Evolutionary conservation across 2,113 vertebrate species (phyloP).

Genomic region (Gallinago media): DNA sequence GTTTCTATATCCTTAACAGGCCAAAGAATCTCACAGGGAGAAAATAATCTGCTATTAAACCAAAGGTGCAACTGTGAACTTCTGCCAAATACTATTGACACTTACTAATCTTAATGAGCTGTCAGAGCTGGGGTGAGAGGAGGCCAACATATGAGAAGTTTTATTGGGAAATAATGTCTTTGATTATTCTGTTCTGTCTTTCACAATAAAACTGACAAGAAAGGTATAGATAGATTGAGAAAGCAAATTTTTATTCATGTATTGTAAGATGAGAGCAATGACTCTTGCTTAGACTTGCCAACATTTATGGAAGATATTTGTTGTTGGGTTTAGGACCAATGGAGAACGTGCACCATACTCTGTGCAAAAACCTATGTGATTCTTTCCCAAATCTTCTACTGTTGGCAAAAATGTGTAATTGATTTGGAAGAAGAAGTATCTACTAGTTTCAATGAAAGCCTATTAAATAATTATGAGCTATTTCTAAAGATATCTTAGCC

Average conservation of each 20-base stretch:
- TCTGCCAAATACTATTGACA: background rate
- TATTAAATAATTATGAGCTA: background rate
- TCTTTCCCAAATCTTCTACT: background rate
- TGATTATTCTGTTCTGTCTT: background rate
- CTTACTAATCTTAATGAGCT: background rate
- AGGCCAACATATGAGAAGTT: background rate
- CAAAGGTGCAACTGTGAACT: background rate
- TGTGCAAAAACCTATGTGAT: background rate
- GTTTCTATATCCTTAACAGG: background rate
- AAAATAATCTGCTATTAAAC: background rate
- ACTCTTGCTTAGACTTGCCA: background rate
- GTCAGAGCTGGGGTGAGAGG: background rate
- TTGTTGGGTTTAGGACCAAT: background rate
- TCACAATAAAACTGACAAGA: background rate
- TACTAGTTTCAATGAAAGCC: background rate
- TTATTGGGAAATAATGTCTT: background rate
- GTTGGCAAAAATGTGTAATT: background rate
- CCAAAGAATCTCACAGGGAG: background rate
- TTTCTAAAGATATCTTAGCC: background rate
- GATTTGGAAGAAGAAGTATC: background rate
- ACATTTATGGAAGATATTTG: background rate
- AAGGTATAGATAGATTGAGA: background rate
- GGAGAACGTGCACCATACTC: background rate
- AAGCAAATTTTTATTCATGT: background rate
- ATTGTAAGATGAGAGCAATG: background rate